A percentile compares a stretch with the other conserved stretches of the same genome.
Evolutionary conservation across 1,140 invertebrate genomes (phyloP).

Genomic region (Drosophila sp.): DNA sequence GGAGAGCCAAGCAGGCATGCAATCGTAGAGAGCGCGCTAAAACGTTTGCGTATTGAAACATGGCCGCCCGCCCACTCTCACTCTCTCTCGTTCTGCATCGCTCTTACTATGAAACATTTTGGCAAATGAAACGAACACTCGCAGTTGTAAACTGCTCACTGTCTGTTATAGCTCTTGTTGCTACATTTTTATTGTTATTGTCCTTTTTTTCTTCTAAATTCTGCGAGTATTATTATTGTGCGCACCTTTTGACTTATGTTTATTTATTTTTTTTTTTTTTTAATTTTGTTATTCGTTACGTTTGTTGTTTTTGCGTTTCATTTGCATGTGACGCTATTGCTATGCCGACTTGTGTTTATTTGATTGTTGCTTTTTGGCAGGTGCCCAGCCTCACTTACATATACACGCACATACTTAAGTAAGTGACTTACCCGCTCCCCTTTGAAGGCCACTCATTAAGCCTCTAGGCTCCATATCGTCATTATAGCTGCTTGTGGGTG

Average conservation of each 20-base stretch:
- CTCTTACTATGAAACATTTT: slow-evolving; percentile 29
- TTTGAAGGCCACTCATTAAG: slow-evolving; percentile 41
- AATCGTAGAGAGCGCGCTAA: slow-evolving; percentile 15
- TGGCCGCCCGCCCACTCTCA: slow-evolving; percentile 14
- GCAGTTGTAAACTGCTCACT: slow-evolving; percentile 23
- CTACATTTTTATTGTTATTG: slow-evolving; percentile 15
- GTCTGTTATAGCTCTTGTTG: slow-evolving; percentile 23
- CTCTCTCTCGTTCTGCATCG: background rate
- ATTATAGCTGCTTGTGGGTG: slow-evolving; percentile 15
- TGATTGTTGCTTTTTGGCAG: slow-evolving; percentile 64
- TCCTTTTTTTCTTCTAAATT: too few relatives aligned
- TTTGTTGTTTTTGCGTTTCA: slow-evolving; percentile 45
- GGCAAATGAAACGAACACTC: slow-evolving; percentile 44
- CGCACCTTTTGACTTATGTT: slow-evolving; percentile 46
- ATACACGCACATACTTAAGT: background rate
- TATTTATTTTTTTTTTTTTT: slow-evolving; percentile 45
- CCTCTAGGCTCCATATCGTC: slow-evolving; percentile 23
- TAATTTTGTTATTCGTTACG: slow-evolving; percentile 48
- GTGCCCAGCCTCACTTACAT: slow-evolving; percentile 25
- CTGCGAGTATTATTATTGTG: slow-evolving; percentile 32
- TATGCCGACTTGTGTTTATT: slow-evolving; percentile 42
- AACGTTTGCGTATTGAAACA: slow-evolving; percentile 50
- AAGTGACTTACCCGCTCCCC: slow-evolving; percentile 6
- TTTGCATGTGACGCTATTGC: slow-evolving; percentile 43
- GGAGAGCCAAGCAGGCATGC: background rate